These are phyloP conservation scores for Bombus polaris DNA, from an alignment of 1,140 invertebrate species.

Conservation along the genomic window DNA sequence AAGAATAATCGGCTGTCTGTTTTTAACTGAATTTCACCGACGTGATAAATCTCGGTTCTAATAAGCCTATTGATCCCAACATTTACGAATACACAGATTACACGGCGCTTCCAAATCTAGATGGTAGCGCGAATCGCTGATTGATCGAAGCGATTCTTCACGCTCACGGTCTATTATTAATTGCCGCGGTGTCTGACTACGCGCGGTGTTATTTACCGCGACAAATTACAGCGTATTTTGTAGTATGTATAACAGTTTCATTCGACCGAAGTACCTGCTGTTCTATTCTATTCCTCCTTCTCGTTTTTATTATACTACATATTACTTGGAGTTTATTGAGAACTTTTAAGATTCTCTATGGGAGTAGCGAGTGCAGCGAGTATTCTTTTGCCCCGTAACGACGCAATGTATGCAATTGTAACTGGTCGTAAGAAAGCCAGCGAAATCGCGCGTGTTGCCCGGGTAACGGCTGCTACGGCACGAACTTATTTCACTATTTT, in stretches of 20 bases:
- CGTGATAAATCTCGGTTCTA: neutral
- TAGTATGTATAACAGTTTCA: too few species aligned
- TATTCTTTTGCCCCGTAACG: neutral
- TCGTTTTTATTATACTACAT: neutral
- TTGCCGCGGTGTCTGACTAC: neutral
- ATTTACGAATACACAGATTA: slow-evolving; percentile 48
- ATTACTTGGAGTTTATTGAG: neutral
- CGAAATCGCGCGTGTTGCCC: slow-evolving; percentile 30
- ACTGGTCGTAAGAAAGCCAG: slow-evolving; percentile 35
- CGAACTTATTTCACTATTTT: slow-evolving; percentile 70
- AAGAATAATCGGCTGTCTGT: neutral
- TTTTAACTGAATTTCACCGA: neutral
- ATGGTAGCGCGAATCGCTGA: slow-evolving; percentile 1
- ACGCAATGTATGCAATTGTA: slow-evolving; percentile 40
- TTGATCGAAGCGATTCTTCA: slow-evolving; percentile 3
- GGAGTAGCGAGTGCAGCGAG: neutral
- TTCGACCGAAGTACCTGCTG: too few species aligned
- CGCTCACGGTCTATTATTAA: slow-evolving; percentile 1
- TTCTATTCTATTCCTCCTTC: neutral
- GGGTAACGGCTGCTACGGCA: neutral
- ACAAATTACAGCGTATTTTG: neutral
- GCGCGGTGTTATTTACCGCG: neutral
- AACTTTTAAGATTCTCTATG: neutral
- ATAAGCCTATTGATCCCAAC: slow-evolving; percentile 37
- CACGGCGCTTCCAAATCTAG: neutral